These are phyloP conservation scores for Ceriagrion tenellum DNA, from an alignment of 2,888 invertebrate species.

Conservation along the genomic window DNA sequence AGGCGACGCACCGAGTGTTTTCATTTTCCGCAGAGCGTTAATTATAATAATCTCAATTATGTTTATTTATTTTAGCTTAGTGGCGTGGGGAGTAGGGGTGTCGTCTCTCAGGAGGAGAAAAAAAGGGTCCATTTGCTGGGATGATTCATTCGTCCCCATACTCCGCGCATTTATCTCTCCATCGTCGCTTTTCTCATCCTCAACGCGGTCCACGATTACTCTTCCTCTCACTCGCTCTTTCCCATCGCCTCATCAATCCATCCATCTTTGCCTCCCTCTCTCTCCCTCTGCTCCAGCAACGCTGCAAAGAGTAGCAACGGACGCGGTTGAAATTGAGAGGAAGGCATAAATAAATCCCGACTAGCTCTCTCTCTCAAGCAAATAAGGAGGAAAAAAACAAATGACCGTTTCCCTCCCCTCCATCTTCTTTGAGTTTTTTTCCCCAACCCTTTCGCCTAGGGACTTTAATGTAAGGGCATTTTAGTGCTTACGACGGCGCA, in stretches of 20 bases:
- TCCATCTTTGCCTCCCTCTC: not conserved
- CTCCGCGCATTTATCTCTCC: not conserved
- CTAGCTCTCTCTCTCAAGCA: not conserved
- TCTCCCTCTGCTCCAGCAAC: not conserved
- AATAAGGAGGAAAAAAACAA: not conserved
- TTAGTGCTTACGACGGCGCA: not conserved
- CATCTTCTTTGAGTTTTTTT: too few species aligned
- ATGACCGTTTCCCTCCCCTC: not conserved
- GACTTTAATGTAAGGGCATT: not conserved
- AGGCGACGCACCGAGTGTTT: not conserved
- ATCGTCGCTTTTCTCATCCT: not conserved
- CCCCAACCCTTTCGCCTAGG: not conserved
- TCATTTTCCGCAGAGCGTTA: not conserved
- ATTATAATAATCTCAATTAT: not conserved
- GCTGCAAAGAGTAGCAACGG: not conserved
- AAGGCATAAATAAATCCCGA: conserved; percentile 7
- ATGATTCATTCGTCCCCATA: not conserved
- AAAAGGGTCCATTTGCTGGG: not conserved
- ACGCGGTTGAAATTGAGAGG: conserved; percentile 29
- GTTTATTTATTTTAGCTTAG: not conserved
- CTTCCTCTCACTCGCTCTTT: not conserved
- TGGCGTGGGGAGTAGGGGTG: too few species aligned
- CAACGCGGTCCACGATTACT: not conserved
- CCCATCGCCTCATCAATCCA: not conserved
- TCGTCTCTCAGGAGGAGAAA: not conserved